phyloP scores from a whole-genome alignment of 2,113 vertebrate species.

The Urocynchramus pylzowi region DNA sequence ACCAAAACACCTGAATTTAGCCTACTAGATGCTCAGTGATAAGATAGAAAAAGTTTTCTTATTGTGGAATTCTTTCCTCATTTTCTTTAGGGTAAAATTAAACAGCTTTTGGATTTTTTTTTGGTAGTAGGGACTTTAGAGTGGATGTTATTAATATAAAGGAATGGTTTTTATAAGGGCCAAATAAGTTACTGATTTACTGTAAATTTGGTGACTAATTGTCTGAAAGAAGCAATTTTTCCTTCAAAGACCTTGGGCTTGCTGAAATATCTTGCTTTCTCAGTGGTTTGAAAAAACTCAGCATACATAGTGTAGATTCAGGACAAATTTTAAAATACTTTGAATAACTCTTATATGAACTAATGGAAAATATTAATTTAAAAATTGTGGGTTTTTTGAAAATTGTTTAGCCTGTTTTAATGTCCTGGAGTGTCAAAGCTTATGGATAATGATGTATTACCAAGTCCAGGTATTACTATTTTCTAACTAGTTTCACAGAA shows the following conservation, averaged over 20 bases:
- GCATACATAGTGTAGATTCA: neutral
- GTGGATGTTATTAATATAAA: neutral
- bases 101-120: neutral
- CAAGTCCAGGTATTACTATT: neutral
- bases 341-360: neutral
- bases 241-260: neutral
- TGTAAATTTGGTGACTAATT: neutral
- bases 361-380: neutral
- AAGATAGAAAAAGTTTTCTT: neutral
- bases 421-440: neutral
- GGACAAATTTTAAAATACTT: neutral
- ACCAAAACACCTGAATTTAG: neutral
- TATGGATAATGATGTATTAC: neutral
- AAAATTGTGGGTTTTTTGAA: fast-evolving
- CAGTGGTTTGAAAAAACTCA: neutral
- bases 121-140: neutral
- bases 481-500: neutral
- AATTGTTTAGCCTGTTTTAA: neutral
- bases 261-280: neutral
- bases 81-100: neutral
- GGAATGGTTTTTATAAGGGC: neutral
- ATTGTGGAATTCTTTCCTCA: neutral
- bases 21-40: neutral
- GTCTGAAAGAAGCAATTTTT: neutral
- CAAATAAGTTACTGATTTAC: neutral